These are phyloP conservation scores for Panthera tigris DNA, from an alignment of 2,113 vertebrate species.

Conservation along the genomic window DNA sequence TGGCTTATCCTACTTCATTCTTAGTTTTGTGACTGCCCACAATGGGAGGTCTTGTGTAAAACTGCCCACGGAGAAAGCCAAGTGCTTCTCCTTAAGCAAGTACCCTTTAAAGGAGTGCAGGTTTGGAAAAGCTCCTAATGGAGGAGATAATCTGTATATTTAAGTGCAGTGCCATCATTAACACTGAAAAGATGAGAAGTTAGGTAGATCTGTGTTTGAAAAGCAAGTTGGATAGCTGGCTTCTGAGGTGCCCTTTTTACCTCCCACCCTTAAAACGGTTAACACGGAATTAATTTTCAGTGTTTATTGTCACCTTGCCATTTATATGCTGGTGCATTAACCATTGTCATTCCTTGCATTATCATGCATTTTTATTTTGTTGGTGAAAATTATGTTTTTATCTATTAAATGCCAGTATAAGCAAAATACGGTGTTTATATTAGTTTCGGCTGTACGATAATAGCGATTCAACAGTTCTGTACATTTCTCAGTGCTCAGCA, in stretches of 20 bases:
- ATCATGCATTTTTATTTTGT: neutral
- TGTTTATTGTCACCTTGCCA: slow-evolving; percentile 9
- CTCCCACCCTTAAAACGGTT: neutral
- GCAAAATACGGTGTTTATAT: neutral
- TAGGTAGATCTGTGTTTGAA: slow-evolving; percentile 1
- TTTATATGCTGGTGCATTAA: neutral
- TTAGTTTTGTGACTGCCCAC: slow-evolving; percentile 7
- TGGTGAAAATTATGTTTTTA: slow-evolving; percentile 23
- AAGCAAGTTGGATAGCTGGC: neutral
- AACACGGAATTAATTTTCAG: slow-evolving; percentile 12
- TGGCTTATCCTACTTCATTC: neutral
- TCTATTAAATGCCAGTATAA: neutral
- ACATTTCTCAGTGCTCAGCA: neutral
- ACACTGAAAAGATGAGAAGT: slow-evolving; percentile 14
- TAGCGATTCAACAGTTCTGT: neutral
- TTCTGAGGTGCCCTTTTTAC: neutral
- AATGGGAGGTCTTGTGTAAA: neutral
- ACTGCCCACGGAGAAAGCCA: neutral
- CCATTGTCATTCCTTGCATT: neutral
- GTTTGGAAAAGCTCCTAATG: neutral
- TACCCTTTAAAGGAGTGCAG: neutral
- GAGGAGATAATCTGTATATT: neutral
- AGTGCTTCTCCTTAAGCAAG: neutral
- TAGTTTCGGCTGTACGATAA: neutral
- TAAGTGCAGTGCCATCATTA: neutral